Percentiles rank a stretch among this genome's conserved stretches.
Evolutionary conservation across 2,888 invertebrate species (phyloP).

Genomic region (Graphium colonna): DNA sequence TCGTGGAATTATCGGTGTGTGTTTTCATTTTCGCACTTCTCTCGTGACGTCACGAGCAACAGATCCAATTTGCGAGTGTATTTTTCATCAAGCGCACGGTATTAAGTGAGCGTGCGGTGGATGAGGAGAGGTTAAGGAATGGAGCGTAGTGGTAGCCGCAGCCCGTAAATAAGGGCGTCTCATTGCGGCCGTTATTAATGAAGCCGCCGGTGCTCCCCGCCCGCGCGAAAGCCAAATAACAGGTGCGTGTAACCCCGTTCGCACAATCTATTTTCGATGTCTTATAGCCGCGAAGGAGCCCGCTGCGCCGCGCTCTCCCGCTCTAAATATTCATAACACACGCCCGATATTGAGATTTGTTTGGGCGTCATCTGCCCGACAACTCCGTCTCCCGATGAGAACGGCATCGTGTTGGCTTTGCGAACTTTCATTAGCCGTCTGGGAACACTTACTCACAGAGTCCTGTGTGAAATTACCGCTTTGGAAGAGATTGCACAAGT

Average conservation of each 20-base stretch:
- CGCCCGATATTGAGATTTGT: slow-evolving; percentile 77
- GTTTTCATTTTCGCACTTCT: slow-evolving; percentile 21
- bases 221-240: slow-evolving; percentile 73
- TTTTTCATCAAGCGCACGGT: neutral
- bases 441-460: slow-evolving; percentile 65
- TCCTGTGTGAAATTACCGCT: slow-evolving; percentile 50
- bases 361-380: slow-evolving; percentile 75
- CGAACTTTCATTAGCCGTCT: slow-evolving; percentile 71
- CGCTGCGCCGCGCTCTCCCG: slow-evolving; percentile 60
- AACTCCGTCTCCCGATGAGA: slow-evolving; percentile 68
- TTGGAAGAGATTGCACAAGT: slow-evolving; percentile 30
- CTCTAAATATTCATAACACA: slow-evolving; percentile 78
- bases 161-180: slow-evolving; percentile 77
- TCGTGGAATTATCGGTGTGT: slow-evolving; percentile 20
- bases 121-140: too few relatives aligned
- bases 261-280: slow-evolving; percentile 80
- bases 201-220: slow-evolving; percentile 60
- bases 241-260: slow-evolving; percentile 80
- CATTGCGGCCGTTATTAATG: slow-evolving; percentile 78
- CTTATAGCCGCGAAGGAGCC: slow-evolving; percentile 74
- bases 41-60: slow-evolving; percentile 4
- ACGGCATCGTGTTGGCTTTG: slow-evolving; percentile 62
- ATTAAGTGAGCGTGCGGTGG: too few relatives aligned
- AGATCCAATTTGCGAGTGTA: slow-evolving; percentile 16
- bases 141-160: slow-evolving; percentile 43